Evolutionary conservation across 2,888 invertebrate species (phyloP).

Genomic region (Lepidocyrtinus sp.): DNA sequence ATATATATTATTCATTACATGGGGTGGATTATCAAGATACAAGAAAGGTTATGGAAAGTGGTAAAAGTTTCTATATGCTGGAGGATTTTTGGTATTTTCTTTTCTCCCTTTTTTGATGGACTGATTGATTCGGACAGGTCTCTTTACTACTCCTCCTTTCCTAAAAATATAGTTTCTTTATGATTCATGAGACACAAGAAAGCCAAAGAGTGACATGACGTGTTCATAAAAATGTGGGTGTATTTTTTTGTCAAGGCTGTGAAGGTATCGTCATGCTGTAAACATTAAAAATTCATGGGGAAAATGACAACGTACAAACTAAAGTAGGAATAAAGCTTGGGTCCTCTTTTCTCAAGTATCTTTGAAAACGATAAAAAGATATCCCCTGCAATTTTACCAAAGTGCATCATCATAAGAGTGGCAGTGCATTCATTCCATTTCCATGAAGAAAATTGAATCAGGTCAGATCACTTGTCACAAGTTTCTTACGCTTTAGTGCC

Average conservation of each 20-base stretch:
- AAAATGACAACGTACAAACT: background rate
- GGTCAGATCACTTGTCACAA: constrained; percentile 38
- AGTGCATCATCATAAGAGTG: background rate
- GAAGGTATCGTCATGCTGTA: background rate
- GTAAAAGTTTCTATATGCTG: background rate
- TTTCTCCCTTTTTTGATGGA: background rate
- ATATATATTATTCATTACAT: constrained; percentile 29
- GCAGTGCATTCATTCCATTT: background rate
- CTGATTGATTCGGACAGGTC: background rate
- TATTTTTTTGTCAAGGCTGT: background rate
- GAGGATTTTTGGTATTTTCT: background rate
- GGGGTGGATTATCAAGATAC: background rate
- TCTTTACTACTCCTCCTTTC: background rate
- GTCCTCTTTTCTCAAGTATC: background rate
- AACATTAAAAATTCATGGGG: background rate
- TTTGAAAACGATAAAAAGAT: background rate
- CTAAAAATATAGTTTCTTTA: background rate
- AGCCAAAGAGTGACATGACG: too few species aligned
- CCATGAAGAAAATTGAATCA: constrained; percentile 25
- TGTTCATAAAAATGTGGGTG: background rate
- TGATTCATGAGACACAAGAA: background rate
- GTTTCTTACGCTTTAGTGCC: constrained; percentile 4
- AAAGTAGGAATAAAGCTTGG: background rate
- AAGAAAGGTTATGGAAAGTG: background rate
- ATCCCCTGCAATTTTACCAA: background rate